phyloP scores from a whole-genome alignment of 1,140 invertebrate genomes.

The Kradibia gibbosae region DNA sequence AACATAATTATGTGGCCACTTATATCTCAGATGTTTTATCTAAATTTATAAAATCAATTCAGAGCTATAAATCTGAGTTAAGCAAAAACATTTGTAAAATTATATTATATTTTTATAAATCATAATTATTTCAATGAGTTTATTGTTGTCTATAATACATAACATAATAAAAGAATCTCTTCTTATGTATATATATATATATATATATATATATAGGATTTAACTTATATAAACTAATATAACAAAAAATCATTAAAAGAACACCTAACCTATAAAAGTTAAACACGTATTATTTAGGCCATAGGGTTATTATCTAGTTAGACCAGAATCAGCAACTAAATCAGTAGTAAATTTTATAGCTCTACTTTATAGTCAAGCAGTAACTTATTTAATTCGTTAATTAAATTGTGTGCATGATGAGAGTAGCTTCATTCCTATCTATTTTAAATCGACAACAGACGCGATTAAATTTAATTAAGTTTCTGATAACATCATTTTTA shows the following conservation, averaged over 20 bases:
- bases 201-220: no score
- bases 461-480: background rate
- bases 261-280: background rate
- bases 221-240: background rate
- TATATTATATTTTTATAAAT: no score
- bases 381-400: background rate
- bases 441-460: background rate
- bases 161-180: no score
- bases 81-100: no score
- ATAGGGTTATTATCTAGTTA: background rate
- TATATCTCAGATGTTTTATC: no score
- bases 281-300: background rate
- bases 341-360: background rate
- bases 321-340: background rate
- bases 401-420: background rate
- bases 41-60: no score
- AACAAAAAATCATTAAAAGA: background rate
- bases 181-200: no score
- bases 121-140: no score
- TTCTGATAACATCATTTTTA: background rate
- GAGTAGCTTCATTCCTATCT: background rate
- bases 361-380: background rate
- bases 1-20: no score
- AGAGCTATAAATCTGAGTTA: no score
- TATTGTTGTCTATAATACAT: no score